Evolutionary conservation across 2,797 vertebrate genomes (phyloP).

Genomic region (Merluccius polli): DNA sequence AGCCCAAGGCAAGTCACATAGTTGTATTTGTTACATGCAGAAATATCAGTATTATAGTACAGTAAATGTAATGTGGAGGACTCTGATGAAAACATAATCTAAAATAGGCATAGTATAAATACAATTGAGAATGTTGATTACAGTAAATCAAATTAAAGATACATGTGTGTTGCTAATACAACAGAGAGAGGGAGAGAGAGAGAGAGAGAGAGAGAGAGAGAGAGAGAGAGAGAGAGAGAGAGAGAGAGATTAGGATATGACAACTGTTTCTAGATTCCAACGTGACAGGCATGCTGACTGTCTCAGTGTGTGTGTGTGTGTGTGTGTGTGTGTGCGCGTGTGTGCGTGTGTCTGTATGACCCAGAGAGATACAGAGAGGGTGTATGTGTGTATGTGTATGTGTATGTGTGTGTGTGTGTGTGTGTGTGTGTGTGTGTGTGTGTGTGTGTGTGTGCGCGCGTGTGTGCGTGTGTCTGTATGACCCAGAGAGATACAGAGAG

Average conservation of each 20-base stretch:
- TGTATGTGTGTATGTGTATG: not conserved
- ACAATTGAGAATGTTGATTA: too few species aligned
- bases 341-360: too few species aligned
- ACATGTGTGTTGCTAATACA: too few species aligned
- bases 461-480: slow-evolving; percentile 18
- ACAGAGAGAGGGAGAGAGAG: slow-evolving; percentile 3
- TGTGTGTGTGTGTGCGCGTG: not conserved
- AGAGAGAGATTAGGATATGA: slow-evolving; percentile 4
- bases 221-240: slow-evolving; percentile 2
- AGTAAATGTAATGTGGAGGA: too few species aligned
- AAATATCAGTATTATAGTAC: too few species aligned
- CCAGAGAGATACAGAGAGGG: too few species aligned
- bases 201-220: slow-evolving; percentile 3
- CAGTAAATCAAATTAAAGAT: too few species aligned
- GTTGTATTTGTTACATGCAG: too few species aligned
- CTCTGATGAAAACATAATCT: too few species aligned
- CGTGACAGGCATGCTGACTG: not conserved
- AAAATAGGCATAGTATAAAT: too few species aligned
- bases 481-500: not conserved
- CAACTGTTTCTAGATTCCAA: slow-evolving; percentile 10
- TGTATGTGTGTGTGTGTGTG: not conserved
- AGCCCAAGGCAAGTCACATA: too few species aligned
- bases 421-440: not conserved
- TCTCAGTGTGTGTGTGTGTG: not conserved
- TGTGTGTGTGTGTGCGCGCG: slow-evolving; percentile 1